phyloP scores from a whole-genome alignment of 2,888 invertebrate genomes.

The Blastobasis adustella region DNA sequence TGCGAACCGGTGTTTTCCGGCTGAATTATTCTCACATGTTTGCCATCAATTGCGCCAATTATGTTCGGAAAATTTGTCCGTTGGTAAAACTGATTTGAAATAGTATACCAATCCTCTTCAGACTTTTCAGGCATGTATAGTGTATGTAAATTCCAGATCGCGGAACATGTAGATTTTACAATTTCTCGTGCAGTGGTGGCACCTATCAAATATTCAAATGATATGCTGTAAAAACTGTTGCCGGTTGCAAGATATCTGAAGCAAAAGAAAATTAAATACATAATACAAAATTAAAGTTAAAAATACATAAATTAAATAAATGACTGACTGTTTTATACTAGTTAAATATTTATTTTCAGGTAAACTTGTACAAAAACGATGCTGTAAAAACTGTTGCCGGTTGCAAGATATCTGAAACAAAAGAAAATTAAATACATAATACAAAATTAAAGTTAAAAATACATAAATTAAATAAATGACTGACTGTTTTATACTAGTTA shows the following conservation, averaged over 20 bases:
- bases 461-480: constrained; percentile 2
- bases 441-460: background rate
- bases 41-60: constrained; percentile 17
- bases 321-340: constrained; percentile 1
- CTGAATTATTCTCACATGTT: constrained; percentile 15
- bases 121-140: constrained; percentile 3
- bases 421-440: too few relatives aligned
- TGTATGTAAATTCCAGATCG: constrained; percentile 5
- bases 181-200: constrained; percentile 7
- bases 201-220: constrained; percentile 5
- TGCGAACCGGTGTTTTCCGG: constrained; percentile 12
- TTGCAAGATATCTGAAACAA: constrained; percentile 6
- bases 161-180: constrained; percentile 6
- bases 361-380: constrained; percentile 5
- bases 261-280: constrained; percentile 2
- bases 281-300: too few relatives aligned
- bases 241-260: constrained; percentile 7
- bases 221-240: constrained; percentile 3
- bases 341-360: constrained; percentile 5
- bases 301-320: constrained; percentile 2
- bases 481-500: constrained; percentile 1
- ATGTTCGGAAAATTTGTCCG: constrained; percentile 17
- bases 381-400: constrained; percentile 2
- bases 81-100: constrained; percentile 7
- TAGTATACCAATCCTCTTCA: constrained; percentile 1